Percentiles rank a stretch among this genome's conserved stretches.
phyloP scores from a whole-genome alignment of 2,888 invertebrate species.

The Pyrocoelia pectoralis region DNA sequence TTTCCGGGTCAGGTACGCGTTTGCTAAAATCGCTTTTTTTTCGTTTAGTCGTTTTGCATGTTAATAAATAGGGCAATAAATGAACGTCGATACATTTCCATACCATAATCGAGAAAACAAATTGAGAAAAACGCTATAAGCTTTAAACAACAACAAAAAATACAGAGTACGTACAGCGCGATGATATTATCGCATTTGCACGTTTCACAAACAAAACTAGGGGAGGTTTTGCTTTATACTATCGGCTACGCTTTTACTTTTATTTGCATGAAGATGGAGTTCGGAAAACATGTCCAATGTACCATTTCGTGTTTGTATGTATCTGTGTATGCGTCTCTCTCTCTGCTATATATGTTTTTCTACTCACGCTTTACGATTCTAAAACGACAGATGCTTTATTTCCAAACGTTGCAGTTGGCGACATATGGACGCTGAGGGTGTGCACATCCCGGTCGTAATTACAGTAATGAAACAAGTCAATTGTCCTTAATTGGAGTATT shows the following conservation, averaged over 20 bases:
- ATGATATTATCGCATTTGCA: conserved; percentile 40
- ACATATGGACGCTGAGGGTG: conserved; percentile 37
- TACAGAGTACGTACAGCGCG: conserved; percentile 26
- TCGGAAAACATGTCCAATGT: conserved; percentile 38
- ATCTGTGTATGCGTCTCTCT: background rate
- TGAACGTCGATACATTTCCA: conserved; percentile 43
- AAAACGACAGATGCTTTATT: conserved; percentile 34
- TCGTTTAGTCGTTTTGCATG: conserved; percentile 44
- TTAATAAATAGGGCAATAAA: conserved; percentile 44
- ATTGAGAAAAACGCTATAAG: conserved; percentile 44
- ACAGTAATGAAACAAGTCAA: conserved; percentile 51
- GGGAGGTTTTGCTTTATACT: conserved; percentile 29
- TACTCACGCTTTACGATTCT: conserved; percentile 22
- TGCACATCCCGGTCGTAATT: conserved; percentile 38
- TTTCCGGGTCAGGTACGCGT: conserved; percentile 27
- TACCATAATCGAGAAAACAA: conserved; percentile 46
- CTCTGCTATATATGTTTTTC: conserved; percentile 8
- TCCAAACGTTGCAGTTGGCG: conserved; percentile 26
- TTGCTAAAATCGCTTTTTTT: conserved; percentile 30
- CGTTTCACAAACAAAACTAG: conserved; percentile 40
- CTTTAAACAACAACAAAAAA: conserved; percentile 31
- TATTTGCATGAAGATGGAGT: conserved; percentile 44
- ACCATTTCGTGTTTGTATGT: conserved; percentile 17
- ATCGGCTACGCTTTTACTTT: conserved; percentile 35
- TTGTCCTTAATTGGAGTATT: conserved; percentile 51